Conservation (phyloP, 2,797 vertebrate species). For the Sebastes taczanowskii region DNA sequence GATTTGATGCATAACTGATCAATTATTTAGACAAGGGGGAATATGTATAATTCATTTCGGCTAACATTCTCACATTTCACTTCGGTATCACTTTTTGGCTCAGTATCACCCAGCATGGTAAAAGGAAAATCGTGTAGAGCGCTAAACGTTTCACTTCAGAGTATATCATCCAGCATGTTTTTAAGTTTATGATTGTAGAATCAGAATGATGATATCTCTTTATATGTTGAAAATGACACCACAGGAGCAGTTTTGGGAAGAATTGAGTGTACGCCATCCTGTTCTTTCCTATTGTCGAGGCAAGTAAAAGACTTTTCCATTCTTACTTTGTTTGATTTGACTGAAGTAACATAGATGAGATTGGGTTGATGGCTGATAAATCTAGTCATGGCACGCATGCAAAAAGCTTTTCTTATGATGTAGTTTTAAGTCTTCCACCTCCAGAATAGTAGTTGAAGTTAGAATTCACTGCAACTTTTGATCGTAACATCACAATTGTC, state of each 20-base stretch:
- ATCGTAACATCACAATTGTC: not conserved
- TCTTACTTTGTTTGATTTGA: not conserved
- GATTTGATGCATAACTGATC: conserved; percentile 38
- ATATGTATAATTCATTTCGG: conserved; percentile 57
- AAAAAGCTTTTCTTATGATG: not conserved
- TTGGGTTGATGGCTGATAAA: conserved; percentile 8
- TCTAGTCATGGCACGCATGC: not conserved
- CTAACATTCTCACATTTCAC: conserved; percentile 60
- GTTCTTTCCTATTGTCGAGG: not conserved
- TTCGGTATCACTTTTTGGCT: conserved; percentile 38
- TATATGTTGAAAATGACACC: not conserved
- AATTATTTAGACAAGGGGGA: conserved; percentile 56
- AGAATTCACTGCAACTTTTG: not conserved
- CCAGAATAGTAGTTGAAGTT: not conserved
- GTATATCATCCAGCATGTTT: not conserved
- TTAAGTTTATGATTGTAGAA: not conserved
- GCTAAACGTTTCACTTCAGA: not conserved
- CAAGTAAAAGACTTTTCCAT: not conserved
- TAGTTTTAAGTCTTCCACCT: not conserved
- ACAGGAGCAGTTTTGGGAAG: not conserved
- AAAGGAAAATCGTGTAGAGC: conserved; percentile 4
- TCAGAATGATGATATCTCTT: not conserved
- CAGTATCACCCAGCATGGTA: not conserved
- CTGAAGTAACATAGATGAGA: not conserved
- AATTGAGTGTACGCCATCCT: not conserved